Conservation (phyloP, 2,888 invertebrate genomes). For the Congeria kusceri region DNA sequence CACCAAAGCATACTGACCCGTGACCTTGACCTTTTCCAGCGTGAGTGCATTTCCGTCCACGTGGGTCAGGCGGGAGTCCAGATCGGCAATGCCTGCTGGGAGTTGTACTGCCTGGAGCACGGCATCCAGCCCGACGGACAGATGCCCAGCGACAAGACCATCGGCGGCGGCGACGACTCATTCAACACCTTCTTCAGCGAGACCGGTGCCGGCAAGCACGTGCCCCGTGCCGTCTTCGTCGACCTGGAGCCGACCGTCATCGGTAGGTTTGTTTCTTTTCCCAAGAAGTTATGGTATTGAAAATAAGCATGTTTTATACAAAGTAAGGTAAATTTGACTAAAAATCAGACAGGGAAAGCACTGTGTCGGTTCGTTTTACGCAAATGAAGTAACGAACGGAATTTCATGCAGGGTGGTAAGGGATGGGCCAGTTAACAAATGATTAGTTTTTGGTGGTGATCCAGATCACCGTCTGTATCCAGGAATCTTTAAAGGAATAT, state of each 20-base stretch:
- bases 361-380: too few relatives aligned
- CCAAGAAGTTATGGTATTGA: background rate
- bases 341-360: background rate
- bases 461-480: too few relatives aligned
- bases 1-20: too few relatives aligned
- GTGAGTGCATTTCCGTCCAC: conserved; percentile 86
- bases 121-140: conserved; percentile 86
- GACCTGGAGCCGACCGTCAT: conserved; percentile 98
- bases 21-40: conserved; percentile 70
- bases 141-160: conserved; percentile 93
- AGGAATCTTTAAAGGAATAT: too few relatives aligned
- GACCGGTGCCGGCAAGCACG: conserved; percentile 98
- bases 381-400: too few relatives aligned
- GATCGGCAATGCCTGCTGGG: conserved; percentile 88
- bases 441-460: too few relatives aligned
- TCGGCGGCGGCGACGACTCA: conserved; percentile 90
- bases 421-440: too few relatives aligned
- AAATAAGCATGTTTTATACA: too few relatives aligned
- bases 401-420: too few relatives aligned
- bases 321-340: background rate
- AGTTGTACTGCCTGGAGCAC: conserved; percentile 87
- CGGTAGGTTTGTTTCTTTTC: conserved; percentile 87
- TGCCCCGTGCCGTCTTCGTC: conserved; percentile 96
- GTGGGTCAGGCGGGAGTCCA: conserved; percentile 86
- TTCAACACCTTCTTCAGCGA: conserved; percentile 93